A percentile compares a stretch with the other conserved stretches of the same genome.
phyloP scores from a whole-genome alignment of 1,140 invertebrate genomes.

The Charaxes varanes region DNA sequence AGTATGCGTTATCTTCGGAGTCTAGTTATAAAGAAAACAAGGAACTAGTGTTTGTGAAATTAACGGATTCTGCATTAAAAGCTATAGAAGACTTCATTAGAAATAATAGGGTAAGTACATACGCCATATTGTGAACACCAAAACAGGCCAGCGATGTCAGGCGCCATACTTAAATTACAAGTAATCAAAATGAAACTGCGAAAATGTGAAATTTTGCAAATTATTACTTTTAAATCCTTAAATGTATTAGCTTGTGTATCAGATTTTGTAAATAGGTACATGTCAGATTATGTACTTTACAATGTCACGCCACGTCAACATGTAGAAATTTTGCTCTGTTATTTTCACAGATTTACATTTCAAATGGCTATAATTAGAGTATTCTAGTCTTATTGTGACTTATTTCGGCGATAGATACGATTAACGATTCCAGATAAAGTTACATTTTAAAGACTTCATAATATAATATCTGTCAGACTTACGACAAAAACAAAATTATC shows the following conservation, averaged over 20 bases:
- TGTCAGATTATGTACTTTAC: constrained; percentile 38
- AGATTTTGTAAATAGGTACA: constrained; percentile 24
- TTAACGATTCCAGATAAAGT: constrained; percentile 33
- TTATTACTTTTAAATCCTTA: constrained; percentile 5
- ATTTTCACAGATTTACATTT: constrained; percentile 69
- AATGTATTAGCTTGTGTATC: constrained; percentile 12
- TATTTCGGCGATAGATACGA: constrained; percentile 41
- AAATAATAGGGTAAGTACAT: constrained; percentile 87
- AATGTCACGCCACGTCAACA: constrained; percentile 72
- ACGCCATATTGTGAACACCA: constrained; percentile 69
- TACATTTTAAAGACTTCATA: constrained; percentile 9
- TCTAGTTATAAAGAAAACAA: constrained; percentile 89
- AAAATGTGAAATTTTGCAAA: constrained; percentile 47
- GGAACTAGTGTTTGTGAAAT: constrained; percentile 93
- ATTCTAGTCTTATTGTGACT: constrained; percentile 49
- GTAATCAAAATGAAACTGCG: constrained; percentile 68
- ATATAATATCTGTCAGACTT: constrained; percentile 4
- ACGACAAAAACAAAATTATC: constrained; percentile 26
- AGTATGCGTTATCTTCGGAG: constrained; percentile 95
- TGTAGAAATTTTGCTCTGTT: constrained; percentile 65
- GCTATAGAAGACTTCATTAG: constrained; percentile 92
- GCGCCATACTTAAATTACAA: constrained; percentile 71
- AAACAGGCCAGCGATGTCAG: constrained; percentile 71
- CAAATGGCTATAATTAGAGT: constrained; percentile 67
- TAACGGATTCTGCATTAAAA: constrained; percentile 93